Evolutionary conservation across 2,888 invertebrate genomes (phyloP), one percentile per base, ranked within the genome.

Genomic region (Mellilla xanthometata): DNA sequence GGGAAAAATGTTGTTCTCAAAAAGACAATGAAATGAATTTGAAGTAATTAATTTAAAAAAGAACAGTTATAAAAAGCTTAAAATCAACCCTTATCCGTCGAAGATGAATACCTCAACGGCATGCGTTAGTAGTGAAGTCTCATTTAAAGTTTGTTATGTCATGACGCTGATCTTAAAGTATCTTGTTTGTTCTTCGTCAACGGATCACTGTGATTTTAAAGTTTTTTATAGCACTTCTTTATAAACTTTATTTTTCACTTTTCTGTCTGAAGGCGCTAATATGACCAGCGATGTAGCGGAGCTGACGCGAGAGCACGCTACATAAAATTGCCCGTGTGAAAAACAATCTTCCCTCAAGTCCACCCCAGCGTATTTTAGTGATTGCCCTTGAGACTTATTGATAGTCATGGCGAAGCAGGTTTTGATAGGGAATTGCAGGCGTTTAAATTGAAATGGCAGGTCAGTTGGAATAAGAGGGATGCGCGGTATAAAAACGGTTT

Each of bases 271-370:
- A 34, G 27, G 27, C n/a, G 27, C 27, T 28, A 28, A 28, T 10
- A 10, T 28, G 2, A 3, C 11, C 2, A 23, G 24, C 24, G 11
- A 34, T 23, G n/a, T 12, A 7, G 10, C 9, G 12, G 34, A 10
- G 12, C 38, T 39, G 12, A 39, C 30, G 3, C 39, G 9, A n/a
- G 39, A 39, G 12, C 11, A 30, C 8, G 39, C 39, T 6, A 39
- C 39, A 24, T 39, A 39, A 2, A 39, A 22, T 13, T 30, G 30
- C 6, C 39, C 23, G 8, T 39, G 39, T 2, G 30, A 30, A 10
- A 39, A 39, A 9, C 30, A 39, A 9, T 15, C 23, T 23, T 30
- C 24, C 3, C 30, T 22, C 12, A 30, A 23, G 11, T 39, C 39
- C 5, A 39, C 24, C n/a, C 23, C 39, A 9, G 31, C 39, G 4